Conservation (phyloP, 1,140 invertebrate genomes). For the Belonocnema kinseyi region DNA sequence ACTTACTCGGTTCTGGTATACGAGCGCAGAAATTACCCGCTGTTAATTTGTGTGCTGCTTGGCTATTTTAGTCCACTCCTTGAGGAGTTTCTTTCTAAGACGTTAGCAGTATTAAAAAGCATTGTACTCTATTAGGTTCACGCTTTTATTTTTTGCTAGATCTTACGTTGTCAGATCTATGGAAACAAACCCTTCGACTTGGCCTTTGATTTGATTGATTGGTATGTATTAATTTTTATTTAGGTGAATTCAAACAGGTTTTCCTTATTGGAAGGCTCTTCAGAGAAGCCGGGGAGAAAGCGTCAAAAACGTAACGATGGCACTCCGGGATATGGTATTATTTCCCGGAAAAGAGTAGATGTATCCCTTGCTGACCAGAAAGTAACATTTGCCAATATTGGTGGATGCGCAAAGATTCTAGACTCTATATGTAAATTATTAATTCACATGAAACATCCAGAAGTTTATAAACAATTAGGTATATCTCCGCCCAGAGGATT, state of each 20-base stretch:
- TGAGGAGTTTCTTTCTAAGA: not conserved
- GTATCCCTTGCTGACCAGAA: conserved; percentile 66
- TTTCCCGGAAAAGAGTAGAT: conserved; percentile 59
- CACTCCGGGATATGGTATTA: conserved; percentile 61
- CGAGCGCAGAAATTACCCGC: too few relatives aligned
- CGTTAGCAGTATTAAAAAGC: not conserved
- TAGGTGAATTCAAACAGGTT: not conserved
- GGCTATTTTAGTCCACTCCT: too few relatives aligned
- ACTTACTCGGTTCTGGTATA: too few relatives aligned
- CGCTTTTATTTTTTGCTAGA: not conserved
- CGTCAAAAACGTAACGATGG: conserved; percentile 71
- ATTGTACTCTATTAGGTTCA: not conserved
- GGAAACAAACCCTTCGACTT: not conserved
- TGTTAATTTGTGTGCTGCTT: too few relatives aligned
- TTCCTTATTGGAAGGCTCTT: not conserved
- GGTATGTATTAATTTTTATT: not conserved
- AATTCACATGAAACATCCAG: conserved; percentile 89
- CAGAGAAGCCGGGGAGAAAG: conserved; percentile 65
- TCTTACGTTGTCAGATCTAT: not conserved
- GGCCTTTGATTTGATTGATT: not conserved
- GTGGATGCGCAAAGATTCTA: conserved; percentile 83
- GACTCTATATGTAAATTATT: conserved; percentile 88
- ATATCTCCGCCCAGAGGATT: conserved; percentile 89
- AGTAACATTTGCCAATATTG: conserved; percentile 84
- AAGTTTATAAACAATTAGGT: conserved; percentile 87